Conservation (phyloP, 2,888 invertebrate genomes). For the Malthinus flaveolus region DNA sequence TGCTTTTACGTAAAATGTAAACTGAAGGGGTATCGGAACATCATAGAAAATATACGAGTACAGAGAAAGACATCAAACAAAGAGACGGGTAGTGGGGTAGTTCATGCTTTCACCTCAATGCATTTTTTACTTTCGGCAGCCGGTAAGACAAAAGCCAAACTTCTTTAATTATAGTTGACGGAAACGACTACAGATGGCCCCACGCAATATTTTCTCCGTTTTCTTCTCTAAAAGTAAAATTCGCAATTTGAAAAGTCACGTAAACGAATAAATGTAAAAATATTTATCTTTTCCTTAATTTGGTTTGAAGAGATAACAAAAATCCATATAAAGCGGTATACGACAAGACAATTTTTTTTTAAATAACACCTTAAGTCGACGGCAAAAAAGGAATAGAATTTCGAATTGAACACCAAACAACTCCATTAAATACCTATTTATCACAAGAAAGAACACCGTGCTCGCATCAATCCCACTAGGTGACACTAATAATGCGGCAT, state of each 20-base stretch:
- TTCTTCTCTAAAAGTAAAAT: too few relatives aligned
- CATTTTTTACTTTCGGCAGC: too few relatives aligned
- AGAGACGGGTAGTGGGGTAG: too few relatives aligned
- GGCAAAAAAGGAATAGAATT: constrained; percentile 25
- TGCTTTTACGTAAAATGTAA: too few relatives aligned
- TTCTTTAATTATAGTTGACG: too few relatives aligned
- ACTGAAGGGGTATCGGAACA: too few relatives aligned
- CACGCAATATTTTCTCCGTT: too few relatives aligned
- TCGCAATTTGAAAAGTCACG: not conserved
- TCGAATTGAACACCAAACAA: constrained; percentile 22
- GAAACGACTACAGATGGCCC: too few relatives aligned
- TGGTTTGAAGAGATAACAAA: constrained; percentile 9
- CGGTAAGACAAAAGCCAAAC: too few relatives aligned
- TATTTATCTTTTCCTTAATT: not conserved
- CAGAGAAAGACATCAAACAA: too few relatives aligned
- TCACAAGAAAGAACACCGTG: constrained; percentile 17
- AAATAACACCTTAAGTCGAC: constrained; percentile 17
- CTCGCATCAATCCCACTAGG: constrained; percentile 21
- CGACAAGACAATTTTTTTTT: constrained; percentile 9
- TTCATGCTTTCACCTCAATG: too few relatives aligned
- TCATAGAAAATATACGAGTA: too few relatives aligned
- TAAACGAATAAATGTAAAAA: not conserved
- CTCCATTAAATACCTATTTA: constrained; percentile 25
- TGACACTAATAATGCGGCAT: constrained; percentile 26
- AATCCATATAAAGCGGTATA: constrained; percentile 17